Base-by-base conservation (phyloP, 2,797 vertebrate species). In the Petrocephalus schoutedeni region DNA sequence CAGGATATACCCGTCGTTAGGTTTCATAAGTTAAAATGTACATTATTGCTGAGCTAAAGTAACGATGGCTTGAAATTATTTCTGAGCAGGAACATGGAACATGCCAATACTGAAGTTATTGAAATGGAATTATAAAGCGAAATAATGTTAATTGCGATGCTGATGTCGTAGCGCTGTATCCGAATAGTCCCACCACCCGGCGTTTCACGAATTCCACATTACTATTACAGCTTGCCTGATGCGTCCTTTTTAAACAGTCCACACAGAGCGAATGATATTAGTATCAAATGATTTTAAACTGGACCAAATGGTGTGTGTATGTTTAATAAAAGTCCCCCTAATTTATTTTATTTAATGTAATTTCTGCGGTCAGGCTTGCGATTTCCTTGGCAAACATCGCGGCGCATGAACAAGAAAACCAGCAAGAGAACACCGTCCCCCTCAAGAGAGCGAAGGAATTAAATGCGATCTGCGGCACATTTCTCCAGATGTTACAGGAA, bases 401-500 rank as follows among this genome's bases (percentile, higher is more conserved):
- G 74, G 41, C 74, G 45, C 19, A 49, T 80, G 64, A 19, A 41
- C 28, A 80, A 80, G 74, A 80, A 80, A 49, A 45, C 74, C 41
- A 80, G 41, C 8, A 49, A 49, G 74, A 80, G 41, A 77, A 49
- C 36, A 49, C 2, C 36, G 14, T n/a, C 41, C 71, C 36, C 41
- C 74, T 9, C 36, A 45, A 80, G 74, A 49, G 74, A 80, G 8
- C 21, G 41, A 80, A 80, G n/a, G 41, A 80, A 80, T 80, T 80
- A 80, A 49, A 80, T 49, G 41, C 0, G 36, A 80, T n/a, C 41
- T 80, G 16, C 19, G 36, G 74, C 41, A 49, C 6, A 80, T 80
- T 80, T 80, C 36, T 80, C 74, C 74, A 80, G 74, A 80, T 80
- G 74, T 80, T 80, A 49, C 74, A 80, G 74, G 74, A 80, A 80